Percentiles rank a stretch among this genome's conserved stretches.
These are phyloP conservation scores for Phyllotis vaccarum DNA, from an alignment of 2,797 vertebrate genomes.

Conservation along the genomic window DNA sequence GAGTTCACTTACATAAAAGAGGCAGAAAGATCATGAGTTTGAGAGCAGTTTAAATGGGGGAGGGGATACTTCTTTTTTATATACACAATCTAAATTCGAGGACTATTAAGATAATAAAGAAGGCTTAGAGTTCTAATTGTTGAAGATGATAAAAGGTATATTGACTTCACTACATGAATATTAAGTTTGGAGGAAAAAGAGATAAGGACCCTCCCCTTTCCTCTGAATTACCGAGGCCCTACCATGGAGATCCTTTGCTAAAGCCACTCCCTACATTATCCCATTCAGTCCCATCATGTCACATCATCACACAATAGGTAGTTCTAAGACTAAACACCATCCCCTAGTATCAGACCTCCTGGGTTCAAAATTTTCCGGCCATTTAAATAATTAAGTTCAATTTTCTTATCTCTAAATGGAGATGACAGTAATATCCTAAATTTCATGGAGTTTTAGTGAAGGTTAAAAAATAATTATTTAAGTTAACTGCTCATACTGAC, in stretches of 20 bases:
- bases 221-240: background rate
- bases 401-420: constrained; percentile 7
- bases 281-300: background rate
- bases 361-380: background rate
- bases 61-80: background rate
- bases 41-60: background rate
- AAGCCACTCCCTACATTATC: background rate
- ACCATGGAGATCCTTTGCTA: background rate
- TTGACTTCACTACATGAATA: background rate
- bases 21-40: background rate
- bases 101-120: background rate
- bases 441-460: background rate
- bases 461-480: constrained; percentile 40
- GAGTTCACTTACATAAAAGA: background rate
- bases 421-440: background rate
- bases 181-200: background rate
- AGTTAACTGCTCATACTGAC: background rate
- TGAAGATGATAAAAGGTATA: background rate
- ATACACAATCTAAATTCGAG: background rate
- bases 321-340: background rate
- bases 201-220: background rate
- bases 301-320: background rate
- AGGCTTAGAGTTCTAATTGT: background rate
- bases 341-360: background rate
- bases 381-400: constrained; percentile 3